Base-by-base conservation (phyloP, 2,888 invertebrate species). In the Hetaerina titia region DNA sequence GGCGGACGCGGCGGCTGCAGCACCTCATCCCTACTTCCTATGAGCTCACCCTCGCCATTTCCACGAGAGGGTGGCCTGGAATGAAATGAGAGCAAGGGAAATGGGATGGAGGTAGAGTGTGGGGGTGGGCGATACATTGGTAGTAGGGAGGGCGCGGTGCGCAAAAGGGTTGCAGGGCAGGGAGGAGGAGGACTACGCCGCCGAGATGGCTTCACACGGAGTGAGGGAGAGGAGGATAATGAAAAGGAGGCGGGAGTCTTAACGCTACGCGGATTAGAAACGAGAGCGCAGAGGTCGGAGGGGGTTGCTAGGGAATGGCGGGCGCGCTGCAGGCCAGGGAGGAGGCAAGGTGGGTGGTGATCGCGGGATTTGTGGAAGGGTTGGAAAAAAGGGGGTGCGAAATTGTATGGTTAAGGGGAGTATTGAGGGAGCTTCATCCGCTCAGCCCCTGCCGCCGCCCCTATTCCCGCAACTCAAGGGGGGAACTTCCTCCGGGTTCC, bases 221-320 rank as follows among this genome's bases (percentile, higher is more conserved):
- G 69, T 22, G 69, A 69, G n/a, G 22, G n/a, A 69, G 22, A 69
- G 81, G 81, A 31, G 81, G 31, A 31, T 81, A 81, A 81, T 81
- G 81, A 81, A 81, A 81, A 81, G 81, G 81, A 81, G 81, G 81
- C 25, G 13, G 81, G 81, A 81, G 81, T 81, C 25, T 81, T 81
- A 31, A 81, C 81, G 81, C 31, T 31, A 31, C 81, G 31, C 31
- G n/a, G 81, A 81, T 81, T 81, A 81, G 81, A 81, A 31, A 81
- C 81, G 25, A 31, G 81, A 31, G 13, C 8, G 13, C 45, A 45
- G 45, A 74, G 25, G 15, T 25, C 25, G 9, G 81, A 31, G n/a
- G 31, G 25, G 81, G 69, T 69, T 69, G 11, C 8, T 22, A n/a
- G 22, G n/a, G 69, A n/a, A 6, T 69, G 25, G 31, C 0, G 31